Percentiles rank a stretch among this genome's conserved stretches.
phyloP scores from a whole-genome alignment of 2,113 vertebrate genomes.

The Bubo bubo region DNA sequence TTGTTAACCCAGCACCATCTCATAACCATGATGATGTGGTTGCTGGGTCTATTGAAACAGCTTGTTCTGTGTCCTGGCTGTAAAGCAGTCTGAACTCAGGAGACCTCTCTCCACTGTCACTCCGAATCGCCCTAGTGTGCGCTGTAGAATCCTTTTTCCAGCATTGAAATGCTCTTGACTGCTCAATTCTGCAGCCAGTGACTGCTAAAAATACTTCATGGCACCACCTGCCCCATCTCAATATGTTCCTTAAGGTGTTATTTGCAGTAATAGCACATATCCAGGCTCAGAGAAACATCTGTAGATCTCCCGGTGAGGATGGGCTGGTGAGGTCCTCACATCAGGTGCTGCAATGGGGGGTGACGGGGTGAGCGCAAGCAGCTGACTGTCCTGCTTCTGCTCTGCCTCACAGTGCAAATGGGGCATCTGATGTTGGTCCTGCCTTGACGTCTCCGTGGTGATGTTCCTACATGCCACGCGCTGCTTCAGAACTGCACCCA shows the following conservation, averaged over 20 bases:
- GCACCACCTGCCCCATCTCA: background rate
- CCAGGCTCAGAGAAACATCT: background rate
- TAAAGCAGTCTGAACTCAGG: background rate
- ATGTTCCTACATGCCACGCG: background rate
- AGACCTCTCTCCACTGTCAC: background rate
- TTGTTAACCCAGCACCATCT: background rate
- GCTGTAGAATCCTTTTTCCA: background rate
- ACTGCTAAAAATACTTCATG: background rate
- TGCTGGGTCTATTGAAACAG: background rate
- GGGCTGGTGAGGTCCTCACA: background rate
- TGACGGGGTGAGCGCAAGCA: background rate
- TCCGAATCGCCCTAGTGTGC: background rate
- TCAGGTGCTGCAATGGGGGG: background rate
- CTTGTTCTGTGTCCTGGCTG: background rate
- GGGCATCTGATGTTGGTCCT: background rate
- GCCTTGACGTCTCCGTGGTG: background rate
- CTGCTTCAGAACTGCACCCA: background rate
- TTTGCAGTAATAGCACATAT: background rate
- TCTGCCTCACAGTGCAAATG: background rate
- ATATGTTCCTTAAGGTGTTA: background rate
- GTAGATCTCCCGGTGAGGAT: background rate
- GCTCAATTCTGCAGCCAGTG: background rate
- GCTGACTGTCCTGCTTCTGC: background rate
- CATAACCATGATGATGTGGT: background rate
- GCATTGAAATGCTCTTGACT: background rate